Base-by-base conservation (phyloP, 2,797 vertebrate species). In the Micromesistius poutassou region DNA sequence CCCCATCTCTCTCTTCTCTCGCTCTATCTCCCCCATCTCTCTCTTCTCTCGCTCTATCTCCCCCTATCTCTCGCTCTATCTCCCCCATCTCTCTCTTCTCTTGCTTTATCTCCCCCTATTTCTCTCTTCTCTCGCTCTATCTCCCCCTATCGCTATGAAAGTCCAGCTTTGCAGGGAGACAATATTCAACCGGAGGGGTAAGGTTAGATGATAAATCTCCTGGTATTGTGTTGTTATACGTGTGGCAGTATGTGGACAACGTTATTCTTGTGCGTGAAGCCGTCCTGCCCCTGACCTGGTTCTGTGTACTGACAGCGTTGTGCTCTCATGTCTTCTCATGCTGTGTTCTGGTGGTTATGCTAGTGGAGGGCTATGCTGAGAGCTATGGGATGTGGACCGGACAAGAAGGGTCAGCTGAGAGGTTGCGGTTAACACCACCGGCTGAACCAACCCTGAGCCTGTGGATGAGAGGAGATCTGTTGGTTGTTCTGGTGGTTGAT, bases 1-100 rank as follows among this genome's bases (percentile, higher is more conserved):
- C 25, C 62, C 25, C 62, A 68, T 25, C 62, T 68, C 62, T 68
- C 62, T 28, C 62, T 68, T 68, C 62, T 68, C n/a, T n/a, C n/a
- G n/a, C 12, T 68, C 25, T 0, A 68, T 28, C 62, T 12, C 25
- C 25, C 62, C 25, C 62, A 68, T 25, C 62, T 68, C 62, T 68
- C 62, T 28, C 62, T 68, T 68, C 62, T 68, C 62, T 68, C 62
- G 3, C 62, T 68, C n/a, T n/a, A n/a, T n/a, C n/a, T n/a, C n/a
- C n/a, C n/a, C n/a, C n/a, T n/a, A n/a, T n/a, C n/a, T n/a, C n/a
- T n/a, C n/a, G n/a, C 12, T 68, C 25, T 0, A 68, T 28, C 62
- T 12, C 25, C 25, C 62, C 25, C 62, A 68, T 25, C 62, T 68
- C 62, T 68, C 62, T 28, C 62, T 68, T 68, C 62, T 68, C 62